Conservation (phyloP, 2,113 vertebrate genomes). For the Elanus axillaris region DNA sequence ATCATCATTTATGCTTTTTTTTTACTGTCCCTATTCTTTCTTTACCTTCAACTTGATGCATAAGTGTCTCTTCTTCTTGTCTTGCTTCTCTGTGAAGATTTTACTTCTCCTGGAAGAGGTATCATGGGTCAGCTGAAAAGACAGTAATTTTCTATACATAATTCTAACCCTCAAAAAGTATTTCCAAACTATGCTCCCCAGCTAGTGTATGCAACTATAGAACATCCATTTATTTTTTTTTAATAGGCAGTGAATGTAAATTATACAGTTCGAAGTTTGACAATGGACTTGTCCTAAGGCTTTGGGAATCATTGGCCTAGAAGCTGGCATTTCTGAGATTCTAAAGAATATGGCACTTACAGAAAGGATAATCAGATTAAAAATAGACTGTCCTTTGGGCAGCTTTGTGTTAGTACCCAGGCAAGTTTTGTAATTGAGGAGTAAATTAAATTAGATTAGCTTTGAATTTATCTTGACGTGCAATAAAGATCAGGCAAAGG, state of each 20-base stretch:
- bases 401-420: neutral
- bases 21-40: neutral
- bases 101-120: neutral
- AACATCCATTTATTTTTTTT: neutral
- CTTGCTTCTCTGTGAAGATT: neutral
- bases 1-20: neutral
- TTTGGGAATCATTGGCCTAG: neutral
- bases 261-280: neutral
- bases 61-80: fast-evolving
- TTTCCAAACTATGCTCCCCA: neutral
- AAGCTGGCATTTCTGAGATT: neutral
- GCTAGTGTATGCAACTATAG: neutral
- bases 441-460: neutral
- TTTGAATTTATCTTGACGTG: neutral
- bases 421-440: neutral
- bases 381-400: neutral
- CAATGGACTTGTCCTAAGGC: neutral
- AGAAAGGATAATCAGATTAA: neutral
- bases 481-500: neutral
- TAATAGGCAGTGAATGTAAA: neutral
- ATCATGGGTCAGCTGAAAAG: neutral
- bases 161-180: neutral
- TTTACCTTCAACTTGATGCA: neutral
- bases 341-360: neutral
- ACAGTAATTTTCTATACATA: neutral